Conservation (phyloP, 2,888 invertebrate species). For the Epirrita christyi region DNA sequence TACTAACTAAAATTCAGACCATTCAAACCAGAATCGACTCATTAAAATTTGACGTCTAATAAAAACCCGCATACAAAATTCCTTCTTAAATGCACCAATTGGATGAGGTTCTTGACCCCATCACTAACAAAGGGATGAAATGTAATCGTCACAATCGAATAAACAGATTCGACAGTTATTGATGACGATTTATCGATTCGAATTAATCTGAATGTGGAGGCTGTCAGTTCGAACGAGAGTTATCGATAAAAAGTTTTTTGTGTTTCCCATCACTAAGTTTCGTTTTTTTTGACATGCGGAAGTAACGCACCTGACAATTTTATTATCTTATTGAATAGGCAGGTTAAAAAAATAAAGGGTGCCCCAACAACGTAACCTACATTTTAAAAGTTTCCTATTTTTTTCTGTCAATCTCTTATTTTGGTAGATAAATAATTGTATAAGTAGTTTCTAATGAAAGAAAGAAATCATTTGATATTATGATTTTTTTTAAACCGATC, state of each 20-base stretch:
- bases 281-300: slow-evolving; percentile 4
- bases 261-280: slow-evolving; percentile 22
- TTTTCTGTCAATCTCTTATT: too few relatives aligned
- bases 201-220: slow-evolving; percentile 31
- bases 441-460: too few relatives aligned
- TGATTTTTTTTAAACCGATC: too few relatives aligned
- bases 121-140: slow-evolving; percentile 44
- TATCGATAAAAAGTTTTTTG: slow-evolving; percentile 14
- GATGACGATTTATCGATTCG: slow-evolving; percentile 44
- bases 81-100: slow-evolving; percentile 40
- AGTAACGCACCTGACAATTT: slow-evolving; percentile 8
- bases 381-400: too few relatives aligned
- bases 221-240: slow-evolving; percentile 7
- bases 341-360: too few relatives aligned
- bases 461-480: too few relatives aligned
- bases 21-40: slow-evolving; percentile 19
- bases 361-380: too few relatives aligned
- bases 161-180: slow-evolving; percentile 41
- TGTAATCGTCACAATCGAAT: slow-evolving; percentile 44
- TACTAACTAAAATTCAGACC: background rate
- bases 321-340: background rate
- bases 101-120: slow-evolving; percentile 43
- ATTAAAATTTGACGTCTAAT: slow-evolving; percentile 35
- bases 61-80: slow-evolving; percentile 41
- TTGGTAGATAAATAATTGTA: too few relatives aligned